Conservation (phyloP, 2,888 invertebrate genomes). For the Trichacis sp. region DNA sequence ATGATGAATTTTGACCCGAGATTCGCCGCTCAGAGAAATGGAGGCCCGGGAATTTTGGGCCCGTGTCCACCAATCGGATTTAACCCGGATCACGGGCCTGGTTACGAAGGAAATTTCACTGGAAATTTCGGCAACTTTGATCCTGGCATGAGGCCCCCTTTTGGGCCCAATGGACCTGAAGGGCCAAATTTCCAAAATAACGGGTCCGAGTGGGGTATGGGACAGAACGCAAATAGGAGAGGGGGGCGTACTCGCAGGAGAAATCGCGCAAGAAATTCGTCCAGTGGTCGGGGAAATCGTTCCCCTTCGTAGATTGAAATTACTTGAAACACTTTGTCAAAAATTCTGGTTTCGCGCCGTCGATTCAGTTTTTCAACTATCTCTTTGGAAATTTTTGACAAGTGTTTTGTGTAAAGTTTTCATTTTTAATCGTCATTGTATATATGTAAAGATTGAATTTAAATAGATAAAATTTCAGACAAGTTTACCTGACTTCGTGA, state of each 20-base stretch:
- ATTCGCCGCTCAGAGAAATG: slow-evolving; percentile 53
- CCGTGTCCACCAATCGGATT: slow-evolving; percentile 60
- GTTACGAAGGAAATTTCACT: slow-evolving; percentile 35
- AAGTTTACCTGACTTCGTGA: no score
- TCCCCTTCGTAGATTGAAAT: slow-evolving; percentile 47
- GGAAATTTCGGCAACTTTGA: slow-evolving; percentile 49
- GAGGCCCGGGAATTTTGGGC: slow-evolving; percentile 62
- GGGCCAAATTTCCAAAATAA: slow-evolving; percentile 52
- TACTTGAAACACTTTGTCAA: no score
- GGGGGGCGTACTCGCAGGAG: slow-evolving; percentile 55
- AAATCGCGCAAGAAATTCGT: slow-evolving; percentile 58
- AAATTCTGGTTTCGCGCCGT: no score
- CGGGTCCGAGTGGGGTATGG: slow-evolving; percentile 56
- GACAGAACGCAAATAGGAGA: slow-evolving; percentile 46
- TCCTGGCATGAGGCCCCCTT: slow-evolving; percentile 38
- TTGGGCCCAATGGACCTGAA: slow-evolving; percentile 48
- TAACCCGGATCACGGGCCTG: slow-evolving; percentile 51
- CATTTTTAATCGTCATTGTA: no score
- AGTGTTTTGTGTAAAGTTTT: no score
- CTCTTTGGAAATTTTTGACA: no score
- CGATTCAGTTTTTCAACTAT: no score
- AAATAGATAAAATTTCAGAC: no score
- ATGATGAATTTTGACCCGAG: slow-evolving; percentile 61
- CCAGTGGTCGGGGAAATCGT: slow-evolving; percentile 53
- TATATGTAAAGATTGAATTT: no score